Conservation (phyloP, 2,113 vertebrate genomes). For the Melanerpes aurifrons region DNA sequence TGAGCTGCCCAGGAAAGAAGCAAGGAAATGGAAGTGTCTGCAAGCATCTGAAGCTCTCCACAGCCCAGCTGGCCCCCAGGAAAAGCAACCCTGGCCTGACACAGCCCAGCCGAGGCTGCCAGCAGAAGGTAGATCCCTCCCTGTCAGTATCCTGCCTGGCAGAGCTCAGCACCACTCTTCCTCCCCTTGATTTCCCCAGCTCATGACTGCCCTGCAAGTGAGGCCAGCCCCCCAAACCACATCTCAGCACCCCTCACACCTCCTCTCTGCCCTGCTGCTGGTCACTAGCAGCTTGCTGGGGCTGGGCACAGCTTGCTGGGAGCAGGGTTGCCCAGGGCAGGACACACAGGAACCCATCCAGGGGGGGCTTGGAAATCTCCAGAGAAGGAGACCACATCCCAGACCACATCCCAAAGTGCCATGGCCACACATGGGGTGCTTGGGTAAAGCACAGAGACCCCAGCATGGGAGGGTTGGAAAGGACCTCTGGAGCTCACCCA, state of each 20-base stretch:
- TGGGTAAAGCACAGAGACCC: too few species aligned
- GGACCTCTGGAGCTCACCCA: too few species aligned
- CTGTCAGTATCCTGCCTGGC: neutral
- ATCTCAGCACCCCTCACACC: accelerated
- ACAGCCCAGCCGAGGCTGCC: neutral
- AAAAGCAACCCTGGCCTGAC: neutral
- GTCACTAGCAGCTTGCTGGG: too few species aligned
- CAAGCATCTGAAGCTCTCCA: neutral
- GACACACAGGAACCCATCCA: too few species aligned
- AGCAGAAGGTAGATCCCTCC: neutral
- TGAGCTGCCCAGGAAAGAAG: neutral
- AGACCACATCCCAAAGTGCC: too few species aligned
- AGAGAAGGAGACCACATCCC: too few species aligned
- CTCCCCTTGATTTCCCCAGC: neutral
- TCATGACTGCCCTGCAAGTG: neutral
- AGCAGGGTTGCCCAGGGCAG: too few species aligned
- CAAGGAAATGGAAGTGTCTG: neutral
- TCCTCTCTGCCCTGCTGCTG: neutral
- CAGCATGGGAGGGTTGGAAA: too few species aligned
- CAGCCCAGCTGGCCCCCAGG: neutral
- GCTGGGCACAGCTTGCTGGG: too few species aligned
- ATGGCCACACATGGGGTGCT: too few species aligned
- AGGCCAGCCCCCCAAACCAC: neutral
- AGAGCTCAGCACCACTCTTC: neutral
- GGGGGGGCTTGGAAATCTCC: too few species aligned